Evolutionary conservation across 1,140 invertebrate genomes (phyloP).

Genomic region (Nasonia giraulti): DNA sequence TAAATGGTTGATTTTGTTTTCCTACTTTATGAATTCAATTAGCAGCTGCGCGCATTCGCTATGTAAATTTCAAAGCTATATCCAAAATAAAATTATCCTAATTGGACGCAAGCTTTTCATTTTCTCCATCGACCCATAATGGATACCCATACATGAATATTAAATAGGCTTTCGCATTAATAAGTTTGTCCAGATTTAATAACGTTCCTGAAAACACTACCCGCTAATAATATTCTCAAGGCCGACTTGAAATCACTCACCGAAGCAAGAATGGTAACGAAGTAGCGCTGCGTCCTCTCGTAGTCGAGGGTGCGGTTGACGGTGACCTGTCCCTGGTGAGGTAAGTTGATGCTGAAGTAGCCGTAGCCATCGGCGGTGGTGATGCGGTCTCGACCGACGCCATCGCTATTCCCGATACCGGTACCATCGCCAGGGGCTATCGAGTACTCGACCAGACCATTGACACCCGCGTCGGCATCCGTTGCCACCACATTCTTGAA

Average conservation of each 20-base stretch:
- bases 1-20: too few species aligned
- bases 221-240: too few species aligned
- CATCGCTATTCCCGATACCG: slow-evolving; percentile 77
- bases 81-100: too few species aligned
- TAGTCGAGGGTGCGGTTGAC: slow-evolving; percentile 92
- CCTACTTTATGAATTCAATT: too few species aligned
- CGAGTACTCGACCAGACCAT: slow-evolving; percentile 89
- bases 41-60: too few species aligned
- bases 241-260: slow-evolving; percentile 77
- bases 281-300: slow-evolving; percentile 90
- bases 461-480: slow-evolving; percentile 90
- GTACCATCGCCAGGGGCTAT: slow-evolving; percentile 76
- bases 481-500: slow-evolving; percentile 88
- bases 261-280: slow-evolving; percentile 91
- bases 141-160: too few species aligned
- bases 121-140: too few species aligned
- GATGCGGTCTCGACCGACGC: slow-evolving; percentile 74
- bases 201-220: background rate
- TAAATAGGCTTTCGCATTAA: too few species aligned
- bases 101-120: too few species aligned
- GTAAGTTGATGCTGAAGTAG: slow-evolving; percentile 89
- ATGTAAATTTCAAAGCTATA: too few species aligned
- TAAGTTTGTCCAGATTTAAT: background rate
- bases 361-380: slow-evolving; percentile 86
- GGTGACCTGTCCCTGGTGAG: slow-evolving; percentile 92